phyloP scores from a whole-genome alignment of 53 echinoderm and acorn worm species.

The Crossaster papposus region DNA sequence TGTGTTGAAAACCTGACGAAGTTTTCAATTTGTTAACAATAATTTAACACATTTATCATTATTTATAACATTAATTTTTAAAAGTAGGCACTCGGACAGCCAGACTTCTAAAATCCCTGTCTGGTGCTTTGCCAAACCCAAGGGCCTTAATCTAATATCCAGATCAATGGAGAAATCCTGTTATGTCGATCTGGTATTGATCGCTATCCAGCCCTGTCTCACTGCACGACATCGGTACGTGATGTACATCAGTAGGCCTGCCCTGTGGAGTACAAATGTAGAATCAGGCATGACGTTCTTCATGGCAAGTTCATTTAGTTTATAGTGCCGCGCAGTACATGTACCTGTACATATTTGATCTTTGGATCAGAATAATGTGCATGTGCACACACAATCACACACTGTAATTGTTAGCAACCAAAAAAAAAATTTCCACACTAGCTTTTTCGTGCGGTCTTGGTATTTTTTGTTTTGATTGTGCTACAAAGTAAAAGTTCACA shows the following conservation, averaged over 20 bases:
- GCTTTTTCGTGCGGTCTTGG: too few relatives aligned
- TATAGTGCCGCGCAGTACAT: neutral
- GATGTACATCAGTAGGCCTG: neutral
- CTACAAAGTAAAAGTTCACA: too few relatives aligned
- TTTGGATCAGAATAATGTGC: neutral
- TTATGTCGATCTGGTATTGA: constrained; percentile 47
- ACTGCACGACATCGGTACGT: neutral
- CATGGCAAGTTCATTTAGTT: neutral
- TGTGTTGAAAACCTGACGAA: too few relatives aligned
- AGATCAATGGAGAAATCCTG: constrained; percentile 39
- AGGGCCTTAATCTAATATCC: constrained; percentile 38
- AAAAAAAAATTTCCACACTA: too few relatives aligned
- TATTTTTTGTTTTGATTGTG: too few relatives aligned
- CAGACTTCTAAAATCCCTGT: neutral
- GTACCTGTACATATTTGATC: neutral
- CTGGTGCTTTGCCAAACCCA: neutral
- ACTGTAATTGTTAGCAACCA: too few relatives aligned
- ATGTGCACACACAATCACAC: neutral
- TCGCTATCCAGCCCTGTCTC: neutral
- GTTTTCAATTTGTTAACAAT: too few relatives aligned
- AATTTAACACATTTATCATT: neutral
- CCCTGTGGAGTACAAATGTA: neutral
- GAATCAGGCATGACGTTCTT: too few relatives aligned
- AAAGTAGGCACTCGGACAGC: neutral
- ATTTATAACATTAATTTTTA: neutral